Evolutionary conservation across 2,888 invertebrate species (phyloP).

Genomic region (Nomada lathburiana): DNA sequence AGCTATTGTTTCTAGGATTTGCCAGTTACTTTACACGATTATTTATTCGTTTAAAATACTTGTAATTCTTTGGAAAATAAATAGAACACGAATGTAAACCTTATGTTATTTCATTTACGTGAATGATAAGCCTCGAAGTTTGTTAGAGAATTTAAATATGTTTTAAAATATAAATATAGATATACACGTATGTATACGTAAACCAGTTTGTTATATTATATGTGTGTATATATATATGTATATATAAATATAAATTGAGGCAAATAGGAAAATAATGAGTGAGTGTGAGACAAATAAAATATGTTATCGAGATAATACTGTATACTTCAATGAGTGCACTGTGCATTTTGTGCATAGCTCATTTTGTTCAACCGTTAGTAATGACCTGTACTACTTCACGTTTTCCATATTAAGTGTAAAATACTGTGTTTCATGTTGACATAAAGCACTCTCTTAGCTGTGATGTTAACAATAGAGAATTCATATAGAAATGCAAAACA

Average conservation of each 20-base stretch:
- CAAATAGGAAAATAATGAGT: conserved; percentile 16
- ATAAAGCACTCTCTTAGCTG: conserved; percentile 55
- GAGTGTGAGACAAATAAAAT: neutral
- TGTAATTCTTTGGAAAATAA: conserved; percentile 40
- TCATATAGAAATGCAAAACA: conserved; percentile 44
- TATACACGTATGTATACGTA: conserved; percentile 12
- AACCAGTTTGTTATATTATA: neutral
- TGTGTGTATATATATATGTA: conserved; percentile 17
- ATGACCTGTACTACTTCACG: conserved; percentile 64
- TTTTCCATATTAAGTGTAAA: conserved; percentile 60
- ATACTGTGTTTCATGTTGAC: conserved; percentile 58
- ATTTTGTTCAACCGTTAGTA: conserved; percentile 36
- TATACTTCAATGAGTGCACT: conserved; percentile 49
- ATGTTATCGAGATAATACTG: conserved; percentile 16
- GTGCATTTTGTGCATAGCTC: conserved; percentile 43
- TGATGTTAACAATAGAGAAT: conserved; percentile 66
- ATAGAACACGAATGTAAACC: conserved; percentile 31
- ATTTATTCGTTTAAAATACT: conserved; percentile 41
- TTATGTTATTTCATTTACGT: conserved; percentile 35
- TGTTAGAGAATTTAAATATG: conserved; percentile 18
- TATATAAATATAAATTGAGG: conserved; percentile 10
- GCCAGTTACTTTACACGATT: conserved; percentile 23
- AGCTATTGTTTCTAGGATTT: conserved; percentile 14
- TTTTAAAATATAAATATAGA: neutral
- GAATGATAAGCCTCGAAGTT: conserved; percentile 5